These are phyloP conservation scores for Danio albolineatus DNA, from an alignment of 2,797 vertebrate species.

Conservation along the genomic window DNA sequence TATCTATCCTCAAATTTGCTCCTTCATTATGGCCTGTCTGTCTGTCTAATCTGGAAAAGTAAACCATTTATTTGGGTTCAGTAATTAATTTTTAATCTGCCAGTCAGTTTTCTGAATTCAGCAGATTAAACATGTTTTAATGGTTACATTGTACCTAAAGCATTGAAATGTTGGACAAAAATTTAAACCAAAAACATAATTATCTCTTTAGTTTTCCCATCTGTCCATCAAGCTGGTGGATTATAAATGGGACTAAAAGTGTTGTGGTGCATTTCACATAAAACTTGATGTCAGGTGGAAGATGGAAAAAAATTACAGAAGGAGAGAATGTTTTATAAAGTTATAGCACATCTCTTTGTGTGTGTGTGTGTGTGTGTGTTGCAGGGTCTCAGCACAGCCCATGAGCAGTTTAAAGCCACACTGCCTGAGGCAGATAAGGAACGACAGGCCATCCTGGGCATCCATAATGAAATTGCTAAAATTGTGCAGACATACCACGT, in stretches of 20 bases:
- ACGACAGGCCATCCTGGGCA: conserved; percentile 93
- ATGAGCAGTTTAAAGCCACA: conserved; percentile 98
- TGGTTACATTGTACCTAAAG: not conserved
- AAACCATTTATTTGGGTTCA: not conserved
- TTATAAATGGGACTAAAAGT: not conserved
- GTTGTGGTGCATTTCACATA: not conserved
- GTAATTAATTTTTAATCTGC: not conserved
- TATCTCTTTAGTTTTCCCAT: not conserved
- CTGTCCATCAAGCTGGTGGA: not conserved
- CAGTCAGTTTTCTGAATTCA: not conserved
- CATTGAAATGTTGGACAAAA: not conserved
- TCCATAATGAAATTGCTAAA: conserved; percentile 97
- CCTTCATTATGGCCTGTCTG: not conserved
- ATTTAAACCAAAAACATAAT: not conserved
- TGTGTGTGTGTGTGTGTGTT: conserved; percentile 32
- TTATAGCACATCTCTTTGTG: conserved; percentile 7
- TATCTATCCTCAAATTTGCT: not conserved
- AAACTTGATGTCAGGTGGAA: not conserved
- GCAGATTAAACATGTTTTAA: not conserved
- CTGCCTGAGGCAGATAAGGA: conserved; percentile 97
- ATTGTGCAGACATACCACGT: conserved; percentile 98
- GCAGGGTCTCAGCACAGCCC: conserved; percentile 94
- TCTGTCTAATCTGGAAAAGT: not conserved
- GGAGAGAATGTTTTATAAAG: not conserved
- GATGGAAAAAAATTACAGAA: not conserved